Conservation (phyloP, 2,113 vertebrate genomes). For the Grallaria varia region DNA sequence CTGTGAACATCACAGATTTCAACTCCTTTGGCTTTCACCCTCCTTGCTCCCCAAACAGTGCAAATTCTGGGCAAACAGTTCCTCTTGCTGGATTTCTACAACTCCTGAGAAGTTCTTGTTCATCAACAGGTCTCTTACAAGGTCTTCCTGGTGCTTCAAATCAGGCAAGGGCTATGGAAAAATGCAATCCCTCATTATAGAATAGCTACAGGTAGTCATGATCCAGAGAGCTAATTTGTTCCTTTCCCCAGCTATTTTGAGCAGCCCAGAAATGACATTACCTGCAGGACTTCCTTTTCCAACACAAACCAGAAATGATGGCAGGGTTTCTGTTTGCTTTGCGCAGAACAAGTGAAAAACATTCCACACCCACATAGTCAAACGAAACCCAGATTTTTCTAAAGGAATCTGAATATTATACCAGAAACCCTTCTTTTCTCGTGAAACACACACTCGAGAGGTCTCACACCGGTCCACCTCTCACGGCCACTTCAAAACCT, state of each 20-base stretch:
- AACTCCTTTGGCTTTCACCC: neutral
- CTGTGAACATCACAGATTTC: neutral
- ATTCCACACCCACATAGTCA: neutral
- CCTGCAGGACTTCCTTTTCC: conserved; percentile 14
- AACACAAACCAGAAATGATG: conserved; percentile 4
- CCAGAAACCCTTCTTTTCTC: neutral
- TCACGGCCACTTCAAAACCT: neutral
- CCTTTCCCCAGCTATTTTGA: neutral
- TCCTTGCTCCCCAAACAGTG: neutral
- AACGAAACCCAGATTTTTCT: neutral
- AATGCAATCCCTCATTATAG: neutral
- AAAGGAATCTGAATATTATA: neutral
- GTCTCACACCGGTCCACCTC: neutral
- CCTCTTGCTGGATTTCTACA: neutral
- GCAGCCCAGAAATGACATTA: neutral
- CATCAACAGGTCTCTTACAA: neutral
- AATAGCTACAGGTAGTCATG: neutral
- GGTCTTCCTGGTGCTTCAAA: neutral
- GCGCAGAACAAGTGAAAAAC: neutral
- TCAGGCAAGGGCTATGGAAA: neutral
- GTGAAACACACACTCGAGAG: neutral
- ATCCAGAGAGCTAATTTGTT: neutral
- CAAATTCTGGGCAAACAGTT: neutral
- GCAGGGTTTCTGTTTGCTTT: conserved; percentile 10
- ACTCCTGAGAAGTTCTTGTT: neutral